A percentile compares a stretch with the other conserved stretches of the same genome.
Evolutionary conservation across 1,140 invertebrate species (phyloP).

Genomic region (Sogatella furcifera): DNA sequence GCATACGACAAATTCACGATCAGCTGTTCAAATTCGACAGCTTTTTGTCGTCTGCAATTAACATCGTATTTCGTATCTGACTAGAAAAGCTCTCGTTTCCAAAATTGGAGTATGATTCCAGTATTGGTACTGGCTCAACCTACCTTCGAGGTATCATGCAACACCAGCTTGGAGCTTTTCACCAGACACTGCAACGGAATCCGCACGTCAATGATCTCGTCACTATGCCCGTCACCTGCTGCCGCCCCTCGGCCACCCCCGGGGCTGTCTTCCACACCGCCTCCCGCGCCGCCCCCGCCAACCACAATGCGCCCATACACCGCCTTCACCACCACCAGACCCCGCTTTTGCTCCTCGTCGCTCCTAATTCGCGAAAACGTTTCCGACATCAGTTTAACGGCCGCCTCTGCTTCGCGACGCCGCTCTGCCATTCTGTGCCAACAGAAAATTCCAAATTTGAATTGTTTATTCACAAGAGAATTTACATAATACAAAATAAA

Average conservation of each 20-base stretch:
- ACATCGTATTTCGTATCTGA: too few relatives aligned
- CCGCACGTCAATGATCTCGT: constrained; percentile 81
- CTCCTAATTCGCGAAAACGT: constrained; percentile 61
- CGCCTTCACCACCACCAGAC: constrained; percentile 78
- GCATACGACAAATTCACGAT: too few relatives aligned
- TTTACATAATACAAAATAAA: too few relatives aligned
- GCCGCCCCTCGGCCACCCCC: constrained; percentile 33
- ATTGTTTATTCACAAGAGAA: too few relatives aligned
- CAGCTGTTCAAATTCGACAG: too few relatives aligned
- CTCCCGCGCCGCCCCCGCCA: background rate
- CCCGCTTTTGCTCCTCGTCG: constrained; percentile 66
- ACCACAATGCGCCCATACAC: constrained; percentile 57
- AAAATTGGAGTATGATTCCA: too few relatives aligned
- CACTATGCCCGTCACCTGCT: constrained; percentile 9
- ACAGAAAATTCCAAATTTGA: too few relatives aligned
- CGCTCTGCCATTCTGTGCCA: constrained; percentile 55
- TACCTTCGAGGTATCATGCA: constrained; percentile 83
- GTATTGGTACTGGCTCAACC: constrained; percentile 10
- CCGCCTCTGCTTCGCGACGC: constrained; percentile 69
- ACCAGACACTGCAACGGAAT: constrained; percentile 88
- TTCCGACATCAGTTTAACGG: constrained; percentile 78
- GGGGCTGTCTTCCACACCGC: background rate
- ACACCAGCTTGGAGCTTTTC: constrained; percentile 74
- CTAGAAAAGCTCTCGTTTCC: too few relatives aligned
- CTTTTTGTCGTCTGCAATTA: too few relatives aligned